A percentile compares a stretch with the other conserved stretches of the same genome.
phyloP scores from a whole-genome alignment of 2,113 vertebrate species.

The Grantiella picta region DNA sequence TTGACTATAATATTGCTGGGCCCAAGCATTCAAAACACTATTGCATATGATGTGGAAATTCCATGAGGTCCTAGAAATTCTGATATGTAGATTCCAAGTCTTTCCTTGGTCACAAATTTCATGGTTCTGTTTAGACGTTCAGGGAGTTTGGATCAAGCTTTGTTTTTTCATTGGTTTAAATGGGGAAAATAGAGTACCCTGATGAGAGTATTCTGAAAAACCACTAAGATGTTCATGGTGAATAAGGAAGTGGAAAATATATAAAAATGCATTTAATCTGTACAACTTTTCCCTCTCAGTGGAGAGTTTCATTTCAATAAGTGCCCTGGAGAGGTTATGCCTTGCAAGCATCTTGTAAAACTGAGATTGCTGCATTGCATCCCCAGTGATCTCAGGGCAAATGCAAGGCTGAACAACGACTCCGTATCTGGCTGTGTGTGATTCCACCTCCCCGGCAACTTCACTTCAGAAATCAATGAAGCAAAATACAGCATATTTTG shows the following conservation, averaged over 20 bases:
- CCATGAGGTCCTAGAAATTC: not conserved
- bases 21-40: not conserved
- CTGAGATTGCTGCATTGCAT: not conserved
- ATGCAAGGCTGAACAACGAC: not conserved
- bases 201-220: not conserved
- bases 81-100: not conserved
- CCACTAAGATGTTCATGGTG: not conserved
- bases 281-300: not conserved
- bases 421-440: fast-evolving
- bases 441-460: not conserved
- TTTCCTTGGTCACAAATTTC: not conserved
- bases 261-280: not conserved
- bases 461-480: not conserved
- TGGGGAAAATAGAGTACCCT: not conserved
- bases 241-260: not conserved
- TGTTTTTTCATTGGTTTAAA: not conserved
- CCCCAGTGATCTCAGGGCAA: not conserved
- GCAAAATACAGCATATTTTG: not conserved
- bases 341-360: not conserved
- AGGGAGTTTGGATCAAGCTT: not conserved
- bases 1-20: not conserved
- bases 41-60: not conserved
- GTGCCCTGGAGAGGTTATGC: not conserved
- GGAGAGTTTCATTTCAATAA: not conserved
- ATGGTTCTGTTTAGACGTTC: not conserved